A percentile compares a stretch with the other conserved stretches of the same genome.
phyloP scores from a whole-genome alignment of 1,140 invertebrate genomes.

The Archivesica marissinica region DNA sequence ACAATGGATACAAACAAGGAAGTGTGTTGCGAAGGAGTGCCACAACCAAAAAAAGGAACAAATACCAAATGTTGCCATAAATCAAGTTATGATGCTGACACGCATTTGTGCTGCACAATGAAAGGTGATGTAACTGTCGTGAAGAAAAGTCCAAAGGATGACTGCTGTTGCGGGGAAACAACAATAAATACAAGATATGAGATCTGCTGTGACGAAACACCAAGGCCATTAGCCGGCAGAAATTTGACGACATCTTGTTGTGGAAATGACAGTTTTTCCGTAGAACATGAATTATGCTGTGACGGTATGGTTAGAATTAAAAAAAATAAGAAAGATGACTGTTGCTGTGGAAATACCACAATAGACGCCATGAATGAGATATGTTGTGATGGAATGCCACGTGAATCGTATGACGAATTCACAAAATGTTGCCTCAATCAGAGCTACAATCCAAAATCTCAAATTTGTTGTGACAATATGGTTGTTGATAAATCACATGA shows the following conservation, averaged over 20 bases:
- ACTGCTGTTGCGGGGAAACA: not conserved
- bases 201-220: constrained; percentile 15
- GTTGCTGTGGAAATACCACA: constrained; percentile 1
- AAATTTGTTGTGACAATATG: constrained; percentile 12
- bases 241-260: not conserved
- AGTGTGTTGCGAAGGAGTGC: constrained; percentile 7
- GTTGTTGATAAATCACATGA: not conserved
- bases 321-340: not conserved
- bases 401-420: not conserved
- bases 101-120: not conserved
- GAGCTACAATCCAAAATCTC: constrained; percentile 5
- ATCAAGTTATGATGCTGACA: not conserved
- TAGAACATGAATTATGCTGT: not conserved
- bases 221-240: not conserved
- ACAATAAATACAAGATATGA: constrained; percentile 17
- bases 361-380: not conserved
- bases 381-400: constrained; percentile 20
- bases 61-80: constrained; percentile 17
- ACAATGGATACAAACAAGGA: not conserved
- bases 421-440: constrained; percentile 3
- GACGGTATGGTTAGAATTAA: not conserved
- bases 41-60: not conserved
- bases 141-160: constrained; percentile 13
- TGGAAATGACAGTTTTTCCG: constrained; percentile 8
- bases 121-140: not conserved